Conservation (phyloP, 2,797 vertebrate species). For the Sciaenops ocellatus region DNA sequence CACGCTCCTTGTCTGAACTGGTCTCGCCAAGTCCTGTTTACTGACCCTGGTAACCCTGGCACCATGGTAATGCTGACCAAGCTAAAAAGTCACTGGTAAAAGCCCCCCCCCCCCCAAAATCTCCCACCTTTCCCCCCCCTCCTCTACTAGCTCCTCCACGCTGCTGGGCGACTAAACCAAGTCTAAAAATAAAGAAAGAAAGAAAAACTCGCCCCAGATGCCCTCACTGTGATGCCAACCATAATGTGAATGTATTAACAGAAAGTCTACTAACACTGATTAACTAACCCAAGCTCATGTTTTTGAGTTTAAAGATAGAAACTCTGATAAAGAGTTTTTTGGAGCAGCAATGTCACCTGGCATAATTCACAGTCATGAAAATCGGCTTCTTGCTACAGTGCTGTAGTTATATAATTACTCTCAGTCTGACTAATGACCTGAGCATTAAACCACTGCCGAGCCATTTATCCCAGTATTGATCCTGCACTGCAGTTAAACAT, state of each 20-base stretch:
- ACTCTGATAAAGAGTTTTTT: conserved; percentile 47
- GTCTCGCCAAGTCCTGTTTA: conserved; percentile 54
- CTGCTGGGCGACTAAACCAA: not conserved
- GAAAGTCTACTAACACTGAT: conserved; percentile 39
- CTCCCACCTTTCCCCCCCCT: not conserved
- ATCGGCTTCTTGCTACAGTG: conserved; percentile 58
- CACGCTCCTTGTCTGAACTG: conserved; percentile 70
- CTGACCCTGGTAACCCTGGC: conserved; percentile 62
- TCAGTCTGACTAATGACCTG: conserved; percentile 71
- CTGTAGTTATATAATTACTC: conserved; percentile 72
- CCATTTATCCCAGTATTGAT: conserved; percentile 78
- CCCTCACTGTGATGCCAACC: conserved; percentile 24
- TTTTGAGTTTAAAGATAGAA: conserved; percentile 31
- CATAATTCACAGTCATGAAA: conserved; percentile 61
- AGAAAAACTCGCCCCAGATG: conserved; percentile 1
- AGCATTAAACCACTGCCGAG: conserved; percentile 69
- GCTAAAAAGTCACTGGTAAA: conserved; percentile 41
- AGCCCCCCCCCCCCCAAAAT: not conserved
- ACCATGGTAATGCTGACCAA: conserved; percentile 58
- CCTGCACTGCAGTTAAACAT: conserved; percentile 60
- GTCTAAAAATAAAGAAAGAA: not conserved
- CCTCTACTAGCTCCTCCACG: not conserved
- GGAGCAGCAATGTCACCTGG: conserved; percentile 43
- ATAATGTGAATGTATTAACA: conserved; percentile 43
- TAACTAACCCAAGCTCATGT: conserved; percentile 15